Percentiles rank a stretch among this genome's conserved stretches.
These are phyloP conservation scores for western clawed frog (Xenopus tropicalis) DNA, from an alignment of 2,113 vertebrate genomes.

Conservation along the genomic window UCB_Xtro_10.0 CM004447.2:82769501-82770000, in stretches of 20 bases:
- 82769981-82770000: too few relatives aligned
- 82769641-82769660: constrained; percentile 95
- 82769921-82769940: constrained; percentile 59
- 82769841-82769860: constrained; percentile 96
- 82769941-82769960: too few relatives aligned
- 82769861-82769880: constrained; percentile 89
- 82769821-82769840: constrained; percentile 96
- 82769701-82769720: constrained; percentile 99
- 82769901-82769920: constrained; percentile 77
- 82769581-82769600: constrained; percentile 86
- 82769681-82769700: constrained; percentile 99
- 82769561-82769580: constrained; percentile 78
- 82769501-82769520: constrained; percentile 68
- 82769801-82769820: constrained; percentile 71
- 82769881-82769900: constrained; percentile 77
- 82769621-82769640: constrained; percentile 88
- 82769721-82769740: constrained; percentile 99
- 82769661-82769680: constrained; percentile 91
- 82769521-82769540: constrained; percentile 76
- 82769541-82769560: constrained; percentile 80
- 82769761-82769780: constrained; percentile 99
- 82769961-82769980: too few relatives aligned
- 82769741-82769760: constrained; percentile 97
- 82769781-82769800: constrained; percentile 99
- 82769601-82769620: constrained; percentile 87